Evolutionary conservation across 1,140 invertebrate genomes (phyloP).

Genomic region (Pseudomyrmex cubaensis): DNA sequence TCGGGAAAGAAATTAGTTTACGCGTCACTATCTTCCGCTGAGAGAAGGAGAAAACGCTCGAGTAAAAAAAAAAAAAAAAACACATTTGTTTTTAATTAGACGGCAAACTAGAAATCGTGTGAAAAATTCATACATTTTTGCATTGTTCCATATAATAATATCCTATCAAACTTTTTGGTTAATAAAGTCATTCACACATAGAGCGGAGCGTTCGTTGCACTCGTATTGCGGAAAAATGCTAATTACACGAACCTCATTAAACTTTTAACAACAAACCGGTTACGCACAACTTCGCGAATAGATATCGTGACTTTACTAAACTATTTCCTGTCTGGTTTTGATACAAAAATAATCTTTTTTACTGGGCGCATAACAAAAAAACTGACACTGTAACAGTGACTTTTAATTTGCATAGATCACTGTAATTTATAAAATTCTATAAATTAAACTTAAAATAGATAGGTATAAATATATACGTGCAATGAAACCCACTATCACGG

Average conservation of each 20-base stretch:
- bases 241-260: constrained; percentile 37
- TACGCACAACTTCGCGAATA: constrained; percentile 10
- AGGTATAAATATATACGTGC: background rate
- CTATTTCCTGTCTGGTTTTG: constrained; percentile 33
- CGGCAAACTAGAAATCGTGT: background rate
- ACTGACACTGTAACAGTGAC: background rate
- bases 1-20: background rate
- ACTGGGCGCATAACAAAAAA: background rate
- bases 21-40: background rate
- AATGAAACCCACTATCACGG: constrained; percentile 31
- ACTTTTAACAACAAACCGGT: constrained; percentile 36
- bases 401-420: constrained; percentile 4
- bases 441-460: too few species aligned
- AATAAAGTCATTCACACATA: constrained; percentile 7
- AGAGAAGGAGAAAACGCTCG: background rate
- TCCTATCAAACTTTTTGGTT: constrained; percentile 14
- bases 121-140: background rate
- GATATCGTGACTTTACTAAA: constrained; percentile 13
- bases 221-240: constrained; percentile 11
- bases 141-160: constrained; percentile 6
- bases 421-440: constrained; percentile 25
- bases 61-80: background rate
- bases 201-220: background rate
- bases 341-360: constrained; percentile 15
- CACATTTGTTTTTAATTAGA: background rate